phyloP scores from a whole-genome alignment of 2,797 vertebrate genomes.

The Apogon talboti region DNA sequence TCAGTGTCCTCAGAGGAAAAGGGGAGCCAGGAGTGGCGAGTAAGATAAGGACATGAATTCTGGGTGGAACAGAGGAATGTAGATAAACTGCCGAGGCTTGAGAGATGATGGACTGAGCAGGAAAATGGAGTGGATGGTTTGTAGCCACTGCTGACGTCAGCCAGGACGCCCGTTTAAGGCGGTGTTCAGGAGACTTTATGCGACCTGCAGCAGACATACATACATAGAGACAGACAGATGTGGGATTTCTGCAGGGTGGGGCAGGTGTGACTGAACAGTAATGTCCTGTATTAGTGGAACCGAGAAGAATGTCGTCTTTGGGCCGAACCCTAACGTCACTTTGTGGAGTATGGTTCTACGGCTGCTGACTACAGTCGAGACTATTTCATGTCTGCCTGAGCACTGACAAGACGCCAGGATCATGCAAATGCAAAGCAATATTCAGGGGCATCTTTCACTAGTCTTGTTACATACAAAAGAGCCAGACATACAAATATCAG shows the following conservation, averaged over 20 bases:
- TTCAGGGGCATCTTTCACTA: conserved; percentile 8
- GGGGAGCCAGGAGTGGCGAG: not conserved
- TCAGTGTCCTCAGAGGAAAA: conserved; percentile 9
- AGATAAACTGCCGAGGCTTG: conserved; percentile 21
- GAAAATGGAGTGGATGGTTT: conserved; percentile 15
- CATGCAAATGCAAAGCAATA: conserved; percentile 11
- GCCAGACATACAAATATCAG: not conserved
- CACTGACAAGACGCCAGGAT: conserved; percentile 14
- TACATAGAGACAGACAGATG: conserved; percentile 49
- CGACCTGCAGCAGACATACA: conserved; percentile 56
- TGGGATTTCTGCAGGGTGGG: conserved; percentile 64
- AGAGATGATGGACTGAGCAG: conserved; percentile 17
- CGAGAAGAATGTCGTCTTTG: conserved; percentile 71
- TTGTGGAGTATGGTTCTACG: conserved; percentile 14
- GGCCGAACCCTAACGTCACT: conserved; percentile 55
- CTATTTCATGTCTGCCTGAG: conserved; percentile 22
- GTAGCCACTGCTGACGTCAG: conserved; percentile 25
- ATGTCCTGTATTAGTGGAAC: conserved; percentile 61
- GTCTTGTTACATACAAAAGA: conserved; percentile 19
- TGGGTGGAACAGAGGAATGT: conserved; percentile 23
- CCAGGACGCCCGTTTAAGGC: conserved; percentile 29
- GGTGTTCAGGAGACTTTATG: conserved; percentile 56
- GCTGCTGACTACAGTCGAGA: conserved; percentile 4
- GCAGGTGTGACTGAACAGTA: conserved; percentile 69
- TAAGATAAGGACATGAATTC: conserved; percentile 4